Base-by-base conservation (phyloP, 1,140 invertebrate species). In the Gonioctena quinquepunctata region DNA sequence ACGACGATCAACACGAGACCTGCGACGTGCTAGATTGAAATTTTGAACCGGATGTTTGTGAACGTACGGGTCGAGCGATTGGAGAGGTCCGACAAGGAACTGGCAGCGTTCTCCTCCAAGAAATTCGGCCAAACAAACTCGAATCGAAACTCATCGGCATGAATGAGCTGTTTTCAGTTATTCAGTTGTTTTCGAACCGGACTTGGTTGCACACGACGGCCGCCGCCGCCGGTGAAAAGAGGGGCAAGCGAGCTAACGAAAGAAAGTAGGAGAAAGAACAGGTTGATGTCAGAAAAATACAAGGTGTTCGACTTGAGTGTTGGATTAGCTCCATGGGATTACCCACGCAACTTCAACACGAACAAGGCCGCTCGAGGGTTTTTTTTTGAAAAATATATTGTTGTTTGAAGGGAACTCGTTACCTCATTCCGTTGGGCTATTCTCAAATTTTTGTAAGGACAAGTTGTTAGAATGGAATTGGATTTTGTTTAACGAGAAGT, bases 261-360 rank as follows among this genome's bases (percentile, higher is more conserved):
- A 65, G 62, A 65, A 65, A 65, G 62, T 50, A 65, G 62, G 62
- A 65, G 62, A 65, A 65, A 65, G 62, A 65, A 23, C 62, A 49
- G 42, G 59, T 61, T 61, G 27, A 61, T 19, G 4, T 5, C 3
- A 54, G 27, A 27, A 61, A 61, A 61, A 33, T 61, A 61, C 62
- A 49, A 49, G 27, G 62, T 65, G 49, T 23, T 49, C 62, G 28
- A 22, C n/a, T 11, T 49, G 62, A n/a, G 7, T 13, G 16, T 22
- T 25, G 54, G n/a, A 22, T 25, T 21, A 22, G 22, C 21, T 21
- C 6, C 13, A 54, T 11, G 52, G 18, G n/a, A 18, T 8, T 54
- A 18, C 52, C 52, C 52, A 54, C 52, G 19, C 19, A 18, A 54
- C n/a, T 54, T 54, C 19, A n/a, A 23, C 18, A n/a, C 16, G 6